Evolutionary conservation across 2,113 vertebrate species (phyloP).

Genomic region (Pseudorectes ferrugineus): DNA sequence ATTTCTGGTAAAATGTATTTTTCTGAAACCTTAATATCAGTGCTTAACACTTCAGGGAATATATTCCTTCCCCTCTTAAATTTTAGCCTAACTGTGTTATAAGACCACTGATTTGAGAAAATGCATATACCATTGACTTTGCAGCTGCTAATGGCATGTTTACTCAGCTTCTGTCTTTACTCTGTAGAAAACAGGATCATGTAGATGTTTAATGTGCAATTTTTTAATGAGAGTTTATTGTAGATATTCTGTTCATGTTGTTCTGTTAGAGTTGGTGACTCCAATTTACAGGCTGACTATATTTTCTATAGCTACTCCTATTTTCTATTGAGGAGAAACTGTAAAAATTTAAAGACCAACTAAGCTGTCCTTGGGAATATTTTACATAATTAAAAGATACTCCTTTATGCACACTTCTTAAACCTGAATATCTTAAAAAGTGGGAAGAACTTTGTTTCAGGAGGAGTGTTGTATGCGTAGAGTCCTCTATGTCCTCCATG

Average conservation of each 20-base stretch:
- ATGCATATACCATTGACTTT: background rate
- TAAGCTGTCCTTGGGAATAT: background rate
- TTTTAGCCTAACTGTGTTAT: background rate
- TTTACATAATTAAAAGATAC: background rate
- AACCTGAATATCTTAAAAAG: background rate
- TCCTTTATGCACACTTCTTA: background rate
- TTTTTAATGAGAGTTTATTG: background rate
- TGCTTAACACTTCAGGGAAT: background rate
- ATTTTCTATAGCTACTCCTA: background rate
- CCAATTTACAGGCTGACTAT: background rate
- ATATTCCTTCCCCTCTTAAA: background rate
- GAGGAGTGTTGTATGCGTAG: background rate
- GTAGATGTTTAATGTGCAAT: background rate
- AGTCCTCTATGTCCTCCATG: rapidly evolving
- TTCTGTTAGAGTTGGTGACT: background rate
- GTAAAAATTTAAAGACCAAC: background rate
- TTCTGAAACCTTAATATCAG: background rate
- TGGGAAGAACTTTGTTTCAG: background rate
- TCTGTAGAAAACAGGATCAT: background rate
- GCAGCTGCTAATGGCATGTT: background rate
- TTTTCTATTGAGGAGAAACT: background rate
- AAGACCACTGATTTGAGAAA: background rate
- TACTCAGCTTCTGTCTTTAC: background rate
- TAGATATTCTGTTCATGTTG: background rate
- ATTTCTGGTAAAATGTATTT: background rate